phyloP scores from a whole-genome alignment of 2,888 invertebrate species.

The Erannis defoliaria region DNA sequence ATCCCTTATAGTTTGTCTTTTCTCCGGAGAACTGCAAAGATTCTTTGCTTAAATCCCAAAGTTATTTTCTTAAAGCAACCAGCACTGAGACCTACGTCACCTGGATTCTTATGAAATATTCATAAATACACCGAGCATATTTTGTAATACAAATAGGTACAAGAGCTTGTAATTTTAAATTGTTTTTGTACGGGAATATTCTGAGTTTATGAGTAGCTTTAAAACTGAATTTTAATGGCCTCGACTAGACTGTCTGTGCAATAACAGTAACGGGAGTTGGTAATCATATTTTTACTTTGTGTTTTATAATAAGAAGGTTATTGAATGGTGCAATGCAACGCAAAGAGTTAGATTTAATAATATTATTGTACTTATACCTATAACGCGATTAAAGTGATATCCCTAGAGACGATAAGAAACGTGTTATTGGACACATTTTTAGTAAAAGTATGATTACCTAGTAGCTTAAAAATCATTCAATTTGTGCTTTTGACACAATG shows the following conservation, averaged over 20 bases:
- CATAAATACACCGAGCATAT: slow-evolving; percentile 59
- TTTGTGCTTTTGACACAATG: too few species aligned
- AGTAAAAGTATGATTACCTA: too few species aligned
- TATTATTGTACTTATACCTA: not conserved
- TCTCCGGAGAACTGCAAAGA: not conserved
- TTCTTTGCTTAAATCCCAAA: slow-evolving; percentile 51
- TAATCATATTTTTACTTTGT: slow-evolving; percentile 15
- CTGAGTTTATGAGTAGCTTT: slow-evolving; percentile 48
- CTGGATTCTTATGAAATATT: slow-evolving; percentile 61
- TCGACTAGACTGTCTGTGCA: slow-evolving; percentile 33
- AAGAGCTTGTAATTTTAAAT: slow-evolving; percentile 60
- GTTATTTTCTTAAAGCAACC: slow-evolving; percentile 48
- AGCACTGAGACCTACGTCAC: slow-evolving; percentile 54
- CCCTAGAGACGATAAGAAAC: too few species aligned
- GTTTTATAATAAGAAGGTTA: slow-evolving; percentile 13
- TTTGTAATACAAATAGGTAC: slow-evolving; percentile 62
- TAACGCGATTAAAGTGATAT: too few species aligned
- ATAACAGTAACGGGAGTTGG: slow-evolving; percentile 15
- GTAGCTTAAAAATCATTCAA: too few species aligned
- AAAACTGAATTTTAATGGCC: slow-evolving; percentile 39
- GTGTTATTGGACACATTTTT: too few species aligned
- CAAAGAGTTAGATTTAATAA: not conserved
- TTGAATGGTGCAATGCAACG: slow-evolving; percentile 11
- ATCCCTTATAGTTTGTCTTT: not conserved
- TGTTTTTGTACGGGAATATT: slow-evolving; percentile 53